A percentile compares a stretch with the other conserved stretches of the same genome.
Conservation (phyloP, 2,113 vertebrate genomes). For the Psittacula cyanocephala region DNA sequence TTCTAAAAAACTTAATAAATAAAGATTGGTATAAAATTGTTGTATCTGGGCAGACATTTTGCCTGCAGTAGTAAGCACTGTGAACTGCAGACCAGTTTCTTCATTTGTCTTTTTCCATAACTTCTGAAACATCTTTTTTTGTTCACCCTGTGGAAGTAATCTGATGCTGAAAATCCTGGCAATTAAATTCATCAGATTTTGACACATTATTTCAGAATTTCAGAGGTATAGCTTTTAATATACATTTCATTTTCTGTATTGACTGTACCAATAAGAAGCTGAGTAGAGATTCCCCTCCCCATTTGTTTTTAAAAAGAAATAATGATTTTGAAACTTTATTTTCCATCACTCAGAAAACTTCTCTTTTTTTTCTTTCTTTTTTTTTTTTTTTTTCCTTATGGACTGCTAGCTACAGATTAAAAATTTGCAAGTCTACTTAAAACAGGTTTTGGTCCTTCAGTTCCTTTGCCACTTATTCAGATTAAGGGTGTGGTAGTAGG, state of each 20-base stretch:
- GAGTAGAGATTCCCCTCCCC: accelerated
- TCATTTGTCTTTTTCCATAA: not conserved
- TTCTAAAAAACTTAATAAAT: not conserved
- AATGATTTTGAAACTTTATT: not conserved
- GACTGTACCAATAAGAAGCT: not conserved
- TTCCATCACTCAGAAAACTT: not conserved
- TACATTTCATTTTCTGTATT: not conserved
- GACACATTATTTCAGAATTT: not conserved
- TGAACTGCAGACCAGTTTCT: not conserved
- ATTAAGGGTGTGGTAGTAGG: not conserved
- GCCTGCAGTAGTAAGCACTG: not conserved
- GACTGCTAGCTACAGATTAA: not conserved
- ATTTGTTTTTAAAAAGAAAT: not conserved
- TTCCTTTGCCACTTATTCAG: not conserved
- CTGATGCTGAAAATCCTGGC: not conserved
- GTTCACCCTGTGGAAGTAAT: accelerated
- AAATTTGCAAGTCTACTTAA: not conserved
- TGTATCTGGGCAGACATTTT: not conserved
- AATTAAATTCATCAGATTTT: not conserved
- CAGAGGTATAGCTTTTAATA: not conserved
- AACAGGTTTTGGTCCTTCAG: not conserved
- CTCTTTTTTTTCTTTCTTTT: too few relatives aligned
- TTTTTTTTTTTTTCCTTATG: not conserved
- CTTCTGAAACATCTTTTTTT: not conserved
- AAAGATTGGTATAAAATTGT: not conserved